Base-by-base conservation (phyloP, 2,888 invertebrate genomes). In the Ornithoptera priamus region DNA sequence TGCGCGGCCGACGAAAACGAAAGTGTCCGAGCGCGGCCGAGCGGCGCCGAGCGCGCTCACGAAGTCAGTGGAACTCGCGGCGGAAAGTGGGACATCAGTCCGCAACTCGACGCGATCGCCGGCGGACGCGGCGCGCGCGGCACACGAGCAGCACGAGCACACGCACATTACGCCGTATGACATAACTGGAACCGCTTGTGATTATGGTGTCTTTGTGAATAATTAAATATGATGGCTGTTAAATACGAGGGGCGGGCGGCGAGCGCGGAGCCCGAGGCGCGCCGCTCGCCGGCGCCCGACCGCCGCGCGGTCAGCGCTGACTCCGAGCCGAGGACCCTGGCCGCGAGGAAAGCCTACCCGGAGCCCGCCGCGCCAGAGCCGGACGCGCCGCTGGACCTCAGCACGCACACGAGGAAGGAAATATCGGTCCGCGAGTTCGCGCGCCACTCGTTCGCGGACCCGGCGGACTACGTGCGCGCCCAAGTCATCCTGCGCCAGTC, bases 371-470 rank as follows among this genome's bases (percentile, higher is more conserved):
- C 82, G 70, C 77, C 68, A 67, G 81, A 93, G 70, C 94, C 94
- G 75, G 95, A 96, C 76, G 95, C 95, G 72, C 97, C 97, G 20
- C 86, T 97, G 86, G 97, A 97, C 93, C 92, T 97, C 84, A 96
- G 96, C 77, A 94, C 96, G 61, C 82, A 85, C 72, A 76, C 84
- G 72, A 87, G 92, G 68, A 90, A 90, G 78, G 93, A 91, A 79
- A 90, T 93, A 75, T 85, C 92, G 22, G 93, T 93, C 72, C 84
- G 92, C 78, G 92, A 93, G 63, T 93, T 93, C 80, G 93, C 93
- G 73, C 83, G 92, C 70, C 92, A 92, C 74, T 84, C 91, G 20
- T 89, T 92, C 79, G 90, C 92, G 77, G 89, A 94, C 82, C 90
- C 92, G 30, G 79, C 89, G 75, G 89, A 93, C 86, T 90, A 89